Percentiles rank a stretch among this genome's conserved stretches.
These are phyloP conservation scores for Porites cylindrica DNA, from an alignment of 92 coral and sea anemone species.

Conservation along the genomic window DNA sequence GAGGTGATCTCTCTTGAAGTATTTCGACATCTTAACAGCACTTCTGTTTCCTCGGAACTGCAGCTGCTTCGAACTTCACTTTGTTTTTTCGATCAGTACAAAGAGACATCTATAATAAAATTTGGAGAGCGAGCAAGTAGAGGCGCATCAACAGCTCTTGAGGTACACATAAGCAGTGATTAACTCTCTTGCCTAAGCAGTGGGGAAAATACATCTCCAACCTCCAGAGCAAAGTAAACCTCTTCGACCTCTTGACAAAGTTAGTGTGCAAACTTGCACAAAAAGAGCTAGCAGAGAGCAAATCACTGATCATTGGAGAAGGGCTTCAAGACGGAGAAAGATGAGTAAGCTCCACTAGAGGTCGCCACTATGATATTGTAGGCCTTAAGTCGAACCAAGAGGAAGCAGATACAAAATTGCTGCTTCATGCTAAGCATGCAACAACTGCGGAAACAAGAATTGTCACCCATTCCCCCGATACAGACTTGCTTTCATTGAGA, in stretches of 20 bases:
- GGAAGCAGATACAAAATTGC: conserved; percentile 51
- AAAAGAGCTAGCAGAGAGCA: not conserved
- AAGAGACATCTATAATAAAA: too few species aligned
- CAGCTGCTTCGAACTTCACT: too few species aligned
- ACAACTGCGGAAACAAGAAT: not conserved
- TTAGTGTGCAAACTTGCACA: not conserved
- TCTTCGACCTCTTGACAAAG: conserved; percentile 27
- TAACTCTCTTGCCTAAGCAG: not conserved
- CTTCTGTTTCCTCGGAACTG: too few species aligned
- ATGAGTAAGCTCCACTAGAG: conserved; percentile 6
- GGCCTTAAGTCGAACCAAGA: conserved; percentile 45
- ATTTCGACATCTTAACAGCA: too few species aligned
- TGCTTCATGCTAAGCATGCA: conserved; percentile 42
- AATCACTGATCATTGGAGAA: conserved; percentile 39
- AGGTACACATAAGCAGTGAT: too few species aligned
- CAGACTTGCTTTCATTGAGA: conserved; percentile 4
- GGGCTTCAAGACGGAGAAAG: conserved; percentile 38
- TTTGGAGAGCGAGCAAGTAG: too few species aligned
- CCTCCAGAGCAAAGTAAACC: conserved; percentile 35
- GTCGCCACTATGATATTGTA: not conserved
- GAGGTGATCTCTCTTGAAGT: too few species aligned
- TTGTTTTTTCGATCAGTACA: too few species aligned
- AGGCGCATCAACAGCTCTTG: too few species aligned
- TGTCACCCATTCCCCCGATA: not conserved
- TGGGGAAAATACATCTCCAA: conserved; percentile 48